phyloP scores from a whole-genome alignment of 1,140 invertebrate genomes.

The Pseudomyrmex flavicornis region DNA sequence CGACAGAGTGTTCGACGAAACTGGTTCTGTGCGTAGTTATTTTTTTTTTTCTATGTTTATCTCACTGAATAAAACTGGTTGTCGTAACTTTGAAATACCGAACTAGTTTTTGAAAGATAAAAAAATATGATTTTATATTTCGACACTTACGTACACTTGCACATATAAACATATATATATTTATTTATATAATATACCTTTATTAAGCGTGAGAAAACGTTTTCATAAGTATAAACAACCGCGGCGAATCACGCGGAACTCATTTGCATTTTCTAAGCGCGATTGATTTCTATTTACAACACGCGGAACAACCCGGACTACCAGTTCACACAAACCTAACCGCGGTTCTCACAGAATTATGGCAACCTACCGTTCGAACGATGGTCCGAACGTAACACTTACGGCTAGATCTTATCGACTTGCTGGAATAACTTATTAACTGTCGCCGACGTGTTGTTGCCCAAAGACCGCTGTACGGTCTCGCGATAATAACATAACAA shows the following conservation, averaged over 20 bases:
- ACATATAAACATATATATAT: neutral
- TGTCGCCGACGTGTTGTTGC: conserved; percentile 11
- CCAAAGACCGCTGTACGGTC: conserved; percentile 21
- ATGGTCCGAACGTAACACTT: conserved; percentile 36
- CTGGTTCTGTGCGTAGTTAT: neutral
- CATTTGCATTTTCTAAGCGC: conserved; percentile 17
- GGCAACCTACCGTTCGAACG: conserved; percentile 36
- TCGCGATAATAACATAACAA: conserved; percentile 43
- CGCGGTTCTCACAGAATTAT: too few relatives aligned
- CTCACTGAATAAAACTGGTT: neutral
- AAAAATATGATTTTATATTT: neutral
- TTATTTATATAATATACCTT: neutral
- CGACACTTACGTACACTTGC: neutral
- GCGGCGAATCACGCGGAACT: neutral
- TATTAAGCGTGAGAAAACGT: neutral
- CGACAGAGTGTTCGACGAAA: neutral
- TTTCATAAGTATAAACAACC: neutral
- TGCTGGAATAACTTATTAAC: conserved; percentile 54
- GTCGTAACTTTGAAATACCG: neutral
- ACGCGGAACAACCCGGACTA: neutral
- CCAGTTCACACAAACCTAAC: neutral
- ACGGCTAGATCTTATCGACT: conserved; percentile 41
- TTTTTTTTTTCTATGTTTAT: neutral
- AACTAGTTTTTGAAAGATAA: neutral
- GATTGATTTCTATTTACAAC: conserved; percentile 33